Percentiles rank a stretch among this genome's conserved stretches.
Evolutionary conservation across 1,140 invertebrate genomes (phyloP).

Genomic region (Ips nitidus): DNA sequence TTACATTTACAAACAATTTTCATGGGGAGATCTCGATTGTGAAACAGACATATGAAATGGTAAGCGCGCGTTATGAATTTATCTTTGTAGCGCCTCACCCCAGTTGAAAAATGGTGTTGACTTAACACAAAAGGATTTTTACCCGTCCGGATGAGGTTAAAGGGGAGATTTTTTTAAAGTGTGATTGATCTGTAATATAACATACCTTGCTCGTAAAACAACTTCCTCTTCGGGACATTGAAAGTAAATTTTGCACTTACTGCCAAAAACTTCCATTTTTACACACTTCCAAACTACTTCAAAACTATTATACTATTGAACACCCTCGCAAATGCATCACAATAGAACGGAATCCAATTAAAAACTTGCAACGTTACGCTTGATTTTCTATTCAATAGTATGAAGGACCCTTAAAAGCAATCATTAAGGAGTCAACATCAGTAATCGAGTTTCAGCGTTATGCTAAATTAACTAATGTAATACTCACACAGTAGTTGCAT

Average conservation of each 20-base stretch:
- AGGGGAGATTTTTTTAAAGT: no score
- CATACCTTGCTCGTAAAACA: conserved; percentile 8
- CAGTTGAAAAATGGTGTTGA: conserved; percentile 3
- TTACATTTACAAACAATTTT: conserved; percentile 14
- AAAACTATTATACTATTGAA: background rate
- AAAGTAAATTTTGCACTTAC: conserved; percentile 11
- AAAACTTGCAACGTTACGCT: background rate
- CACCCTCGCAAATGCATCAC: no score
- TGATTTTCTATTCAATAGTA: background rate
- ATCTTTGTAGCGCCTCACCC: background rate
- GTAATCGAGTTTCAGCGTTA: no score
- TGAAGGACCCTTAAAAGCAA: no score
- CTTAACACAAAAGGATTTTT: background rate
- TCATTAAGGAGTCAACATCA: no score
- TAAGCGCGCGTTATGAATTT: conserved; percentile 9
- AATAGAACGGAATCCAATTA: no score
- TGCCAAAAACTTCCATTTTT: background rate
- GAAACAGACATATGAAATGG: background rate
- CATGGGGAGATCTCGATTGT: background rate
- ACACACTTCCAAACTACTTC: background rate
- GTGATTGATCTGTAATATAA: no score
- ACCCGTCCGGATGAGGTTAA: background rate
- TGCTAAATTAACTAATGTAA: no score
- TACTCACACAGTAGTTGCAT: no score
- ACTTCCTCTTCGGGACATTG: conserved; percentile 12